Conservation (phyloP, 2,113 vertebrate genomes). For the Cheirogaleus medius region DNA sequence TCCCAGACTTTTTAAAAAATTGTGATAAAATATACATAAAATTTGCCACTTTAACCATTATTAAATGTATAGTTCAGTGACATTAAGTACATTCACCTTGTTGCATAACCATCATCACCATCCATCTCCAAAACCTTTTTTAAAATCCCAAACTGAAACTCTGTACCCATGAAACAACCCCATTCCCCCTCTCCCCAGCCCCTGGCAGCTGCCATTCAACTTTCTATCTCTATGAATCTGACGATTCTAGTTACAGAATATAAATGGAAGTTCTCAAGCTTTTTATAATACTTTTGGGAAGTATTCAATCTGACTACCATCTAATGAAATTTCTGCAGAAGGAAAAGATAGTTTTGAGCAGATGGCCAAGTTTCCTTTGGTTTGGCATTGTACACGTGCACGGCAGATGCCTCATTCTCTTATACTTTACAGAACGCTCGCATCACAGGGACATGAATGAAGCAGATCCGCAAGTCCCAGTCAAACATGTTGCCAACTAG, state of each 20-base stretch:
- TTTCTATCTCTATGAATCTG: not conserved
- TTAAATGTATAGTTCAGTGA: not conserved
- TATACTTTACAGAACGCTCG: accelerated
- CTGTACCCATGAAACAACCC: not conserved
- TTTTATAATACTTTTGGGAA: not conserved
- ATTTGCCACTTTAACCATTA: not conserved
- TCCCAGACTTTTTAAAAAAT: not conserved
- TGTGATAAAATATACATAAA: not conserved
- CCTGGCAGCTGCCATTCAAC: not conserved
- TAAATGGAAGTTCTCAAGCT: not conserved
- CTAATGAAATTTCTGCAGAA: not conserved
- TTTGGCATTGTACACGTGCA: not conserved
- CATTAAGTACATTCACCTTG: not conserved
- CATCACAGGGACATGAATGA: not conserved
- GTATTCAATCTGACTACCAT: not conserved
- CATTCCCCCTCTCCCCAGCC: accelerated
- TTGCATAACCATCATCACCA: not conserved
- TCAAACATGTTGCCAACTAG: not conserved
- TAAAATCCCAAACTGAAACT: not conserved
- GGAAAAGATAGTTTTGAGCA: not conserved
- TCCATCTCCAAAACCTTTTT: not conserved
- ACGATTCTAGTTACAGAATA: not conserved
- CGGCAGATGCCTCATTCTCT: not conserved
- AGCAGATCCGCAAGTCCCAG: not conserved
- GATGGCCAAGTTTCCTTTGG: not conserved